Base-by-base conservation (phyloP, 2,113 vertebrate genomes). In the Rana temporaria region DNA sequence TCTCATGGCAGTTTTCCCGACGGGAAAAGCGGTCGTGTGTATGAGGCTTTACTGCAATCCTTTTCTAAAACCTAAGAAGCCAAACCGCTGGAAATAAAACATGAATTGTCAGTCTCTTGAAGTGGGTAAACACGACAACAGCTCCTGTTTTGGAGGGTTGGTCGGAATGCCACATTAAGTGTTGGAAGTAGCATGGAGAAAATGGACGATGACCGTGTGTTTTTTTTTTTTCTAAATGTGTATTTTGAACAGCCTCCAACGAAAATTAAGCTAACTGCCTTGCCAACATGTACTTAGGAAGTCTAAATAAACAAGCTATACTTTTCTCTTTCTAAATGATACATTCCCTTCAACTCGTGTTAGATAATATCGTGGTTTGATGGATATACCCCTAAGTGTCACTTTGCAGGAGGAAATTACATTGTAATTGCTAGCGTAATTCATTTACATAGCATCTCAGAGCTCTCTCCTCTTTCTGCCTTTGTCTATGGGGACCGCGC, bases 361-460 rank as follows among this genome's bases (percentile, higher is more conserved):
- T 64, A 66, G 76, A 78, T 77, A 64, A 64, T 78, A 66, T 78
- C 62, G 65, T 48, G 32, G 24, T 32, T 65, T 68, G 52, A 79
- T 67, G 63, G 77, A 79, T 68, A 34, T 56, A 57, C 64, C 53
- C 62, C 63, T 77, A 68, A 79, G 78, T 79, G 78, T 79, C 78
- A 79, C 77, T 79, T 60, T 79, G 65, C 78, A 19, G 55, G 2
- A 69, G 78, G 78, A 79, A 79, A 79, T 79, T 79, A 55, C 78
- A 59, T 69, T 79, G 78, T 79, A 69, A 79, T 79, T 79, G 69
- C 66, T 42, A 22, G 53, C 66, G 42, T 69, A 79, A 79, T 79
- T 69, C 66, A 69, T 79, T 79, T 79, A 68, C 77, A 66, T 79
- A 57, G 64, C 77, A 68, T 68, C 56, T 67, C 15, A 20, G 30